Percentiles rank a stretch among this genome's conserved stretches.
Conservation (phyloP, 2,113 vertebrate species). For the Solenodon paradoxus region DNA sequence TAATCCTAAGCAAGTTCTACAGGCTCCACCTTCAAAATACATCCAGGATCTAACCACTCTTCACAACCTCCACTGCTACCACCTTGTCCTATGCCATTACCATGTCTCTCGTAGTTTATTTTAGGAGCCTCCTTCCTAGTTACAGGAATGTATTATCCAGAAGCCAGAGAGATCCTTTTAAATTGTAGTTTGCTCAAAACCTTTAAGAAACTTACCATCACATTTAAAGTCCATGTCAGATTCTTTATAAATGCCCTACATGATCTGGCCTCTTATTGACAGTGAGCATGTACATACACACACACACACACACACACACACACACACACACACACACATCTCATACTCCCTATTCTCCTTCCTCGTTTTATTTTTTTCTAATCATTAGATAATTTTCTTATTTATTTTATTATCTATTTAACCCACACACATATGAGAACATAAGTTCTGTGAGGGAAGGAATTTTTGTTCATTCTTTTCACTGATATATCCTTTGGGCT, state of each 20-base stretch:
- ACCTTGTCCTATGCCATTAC: not conserved
- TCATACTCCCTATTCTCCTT: not conserved
- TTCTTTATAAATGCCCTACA: not conserved
- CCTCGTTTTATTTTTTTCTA: not conserved
- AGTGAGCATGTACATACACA: rapidly evolving
- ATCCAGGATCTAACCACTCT: not conserved
- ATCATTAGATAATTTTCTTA: not conserved
- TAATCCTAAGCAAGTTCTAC: not conserved
- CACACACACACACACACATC: not conserved
- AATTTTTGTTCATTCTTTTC: not conserved
- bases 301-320: not conserved
- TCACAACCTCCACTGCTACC: not conserved
- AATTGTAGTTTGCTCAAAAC: not conserved
- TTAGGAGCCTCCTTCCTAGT: not conserved
- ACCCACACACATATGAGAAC: not conserved
- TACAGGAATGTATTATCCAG: not conserved
- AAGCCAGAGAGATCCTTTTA: not conserved
- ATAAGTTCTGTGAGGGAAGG: not conserved
- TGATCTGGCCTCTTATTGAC: not conserved
- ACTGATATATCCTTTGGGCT: not conserved
- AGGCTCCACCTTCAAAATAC: not conserved
- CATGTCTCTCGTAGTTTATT: not conserved
- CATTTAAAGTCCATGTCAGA: not conserved
- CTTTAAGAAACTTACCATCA: not conserved
- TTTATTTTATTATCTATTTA: not conserved